Evolutionary conservation across 1,140 invertebrate species (phyloP).

Genomic region (Aphaenogaster rudis): DNA sequence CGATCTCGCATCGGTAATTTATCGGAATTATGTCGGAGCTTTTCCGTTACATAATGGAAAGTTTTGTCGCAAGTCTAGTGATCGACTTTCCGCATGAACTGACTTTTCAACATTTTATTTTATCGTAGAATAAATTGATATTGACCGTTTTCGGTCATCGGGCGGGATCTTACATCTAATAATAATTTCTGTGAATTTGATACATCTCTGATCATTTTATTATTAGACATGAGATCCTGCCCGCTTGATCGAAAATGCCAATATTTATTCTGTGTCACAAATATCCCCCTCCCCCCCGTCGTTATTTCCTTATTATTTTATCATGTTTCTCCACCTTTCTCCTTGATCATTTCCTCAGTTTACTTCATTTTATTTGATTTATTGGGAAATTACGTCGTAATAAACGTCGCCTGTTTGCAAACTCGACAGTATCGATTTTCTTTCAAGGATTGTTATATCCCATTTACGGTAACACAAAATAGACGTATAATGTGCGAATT

Average conservation of each 20-base stretch:
- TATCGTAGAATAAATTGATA: neutral
- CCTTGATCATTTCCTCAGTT: neutral
- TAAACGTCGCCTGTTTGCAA: neutral
- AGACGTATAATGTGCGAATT: neutral
- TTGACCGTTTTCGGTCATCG: neutral
- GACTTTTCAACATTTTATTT: neutral
- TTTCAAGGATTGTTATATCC: neutral
- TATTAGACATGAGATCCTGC: neutral
- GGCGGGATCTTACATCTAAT: neutral
- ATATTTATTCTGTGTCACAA: neutral
- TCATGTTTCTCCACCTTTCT: neutral
- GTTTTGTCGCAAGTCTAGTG: neutral
- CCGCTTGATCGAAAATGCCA: neutral
- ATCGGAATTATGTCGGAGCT: slow-evolving; percentile 10
- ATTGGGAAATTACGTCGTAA: neutral
- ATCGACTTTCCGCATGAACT: no score
- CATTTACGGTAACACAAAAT: slow-evolving; percentile 6
- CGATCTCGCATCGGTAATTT: neutral
- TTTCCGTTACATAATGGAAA: neutral
- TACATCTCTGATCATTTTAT: neutral
- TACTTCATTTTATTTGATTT: neutral
- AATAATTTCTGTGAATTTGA: neutral
- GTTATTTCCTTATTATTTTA: neutral
- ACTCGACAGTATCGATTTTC: neutral
- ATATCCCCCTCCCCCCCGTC: neutral